Base-by-base conservation (phyloP, 1,140 invertebrate genomes). In the Anthonomus grandis region DNA sequence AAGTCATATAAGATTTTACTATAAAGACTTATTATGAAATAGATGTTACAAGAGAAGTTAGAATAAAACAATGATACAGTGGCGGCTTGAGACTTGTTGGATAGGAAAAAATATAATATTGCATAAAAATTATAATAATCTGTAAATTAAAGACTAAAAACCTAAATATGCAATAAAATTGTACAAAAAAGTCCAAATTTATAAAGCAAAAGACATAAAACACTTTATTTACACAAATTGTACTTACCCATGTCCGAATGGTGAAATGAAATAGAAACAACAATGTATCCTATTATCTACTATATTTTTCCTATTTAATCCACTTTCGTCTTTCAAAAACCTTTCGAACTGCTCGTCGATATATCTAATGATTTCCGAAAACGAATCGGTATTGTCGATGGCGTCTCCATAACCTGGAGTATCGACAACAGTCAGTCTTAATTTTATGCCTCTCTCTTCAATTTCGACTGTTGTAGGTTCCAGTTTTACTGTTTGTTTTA, bases 211-310 rank as follows among this genome's bases (percentile, higher is more conserved):
- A n/a, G n/a, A n/a, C n/a, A n/a, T n/a, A n/a, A n/a, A n/a, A n/a
- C n/a, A n/a, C n/a, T n/a, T n/a, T n/a, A n/a, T n/a, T n/a, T n/a
- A n/a, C 2, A n/a, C 12, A 18, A 45, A 54, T 27, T 18, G 23
- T 44, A 68, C 72, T 69, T 80, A 90, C 85, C 95, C 95, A 80
- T 98, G 95, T 23, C 95, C 95, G 76, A 95, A 95, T 12, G 97
- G 97, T 38, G 96, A 95, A 70, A 99, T 98, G 75, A 99, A 99
- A 77, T 99, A 99, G 67, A 99, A 93, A 78, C 96, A 99, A 75
- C 92, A 95, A 73, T 96, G 93, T 70, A 96, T 91, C 72, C 93
- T 83, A 75, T 92, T 94, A 68, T 96, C 93, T 37, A 93, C 86
- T 63, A 94, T 95, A 68, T 95, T 93, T 62, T 91, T 84, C 39